Conservation (phyloP, 2,797 vertebrate genomes). For the Chloroceryle inda region DNA sequence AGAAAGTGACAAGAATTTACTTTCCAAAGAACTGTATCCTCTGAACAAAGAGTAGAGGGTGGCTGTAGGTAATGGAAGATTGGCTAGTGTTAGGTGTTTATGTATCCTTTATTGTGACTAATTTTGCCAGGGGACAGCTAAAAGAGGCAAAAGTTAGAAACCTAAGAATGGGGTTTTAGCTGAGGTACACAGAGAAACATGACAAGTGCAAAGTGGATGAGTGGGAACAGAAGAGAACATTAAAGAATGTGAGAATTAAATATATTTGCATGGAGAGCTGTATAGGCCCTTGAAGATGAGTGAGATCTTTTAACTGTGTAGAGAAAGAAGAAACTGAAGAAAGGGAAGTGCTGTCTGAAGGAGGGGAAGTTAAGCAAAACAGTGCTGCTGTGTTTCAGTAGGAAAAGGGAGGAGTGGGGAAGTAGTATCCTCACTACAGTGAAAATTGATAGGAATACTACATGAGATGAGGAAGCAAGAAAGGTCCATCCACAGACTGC, state of each 20-base stretch:
- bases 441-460: background rate
- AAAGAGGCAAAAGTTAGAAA: background rate
- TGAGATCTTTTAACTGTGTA: background rate
- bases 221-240: background rate
- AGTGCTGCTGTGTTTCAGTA: background rate
- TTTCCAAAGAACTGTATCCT: background rate
- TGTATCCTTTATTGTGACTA: background rate
- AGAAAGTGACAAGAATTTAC: background rate
- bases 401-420: background rate
- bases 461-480: background rate
- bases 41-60: background rate
- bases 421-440: background rate
- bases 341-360: background rate
- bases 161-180: background rate
- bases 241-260: background rate
- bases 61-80: background rate
- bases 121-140: background rate
- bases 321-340: background rate
- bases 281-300: background rate
- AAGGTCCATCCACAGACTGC: background rate
- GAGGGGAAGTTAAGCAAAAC: background rate
- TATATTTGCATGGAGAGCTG: background rate
- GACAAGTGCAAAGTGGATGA: background rate
- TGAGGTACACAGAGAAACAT: background rate
- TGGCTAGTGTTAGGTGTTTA: background rate